These are phyloP conservation scores for Ancistrus triradiatus DNA, from an alignment of 2,113 vertebrate genomes.

Conservation along the genomic window DNA sequence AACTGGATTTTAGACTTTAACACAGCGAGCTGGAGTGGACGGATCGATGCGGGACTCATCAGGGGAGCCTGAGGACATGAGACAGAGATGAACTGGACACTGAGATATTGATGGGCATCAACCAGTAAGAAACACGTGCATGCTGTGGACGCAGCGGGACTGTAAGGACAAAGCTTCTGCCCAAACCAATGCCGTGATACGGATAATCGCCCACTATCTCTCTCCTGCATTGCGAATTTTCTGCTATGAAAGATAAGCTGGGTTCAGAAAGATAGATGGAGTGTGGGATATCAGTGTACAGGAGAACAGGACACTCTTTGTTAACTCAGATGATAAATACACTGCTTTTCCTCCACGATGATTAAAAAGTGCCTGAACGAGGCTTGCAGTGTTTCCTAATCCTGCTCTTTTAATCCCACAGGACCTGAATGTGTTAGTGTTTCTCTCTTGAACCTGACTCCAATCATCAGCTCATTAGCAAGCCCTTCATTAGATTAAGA, in stretches of 20 bases:
- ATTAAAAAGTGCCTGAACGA: conserved; percentile 15
- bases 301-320: conserved; percentile 1
- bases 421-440: conserved; percentile 14
- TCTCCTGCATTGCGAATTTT: not conserved
- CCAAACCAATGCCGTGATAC: not conserved
- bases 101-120: conserved; percentile 15
- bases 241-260: not conserved
- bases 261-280: not conserved
- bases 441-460: conserved; percentile 12
- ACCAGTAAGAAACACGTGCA: not conserved
- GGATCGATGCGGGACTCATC: conserved; percentile 17
- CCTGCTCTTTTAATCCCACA: not conserved
- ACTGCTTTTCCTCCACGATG: not conserved
- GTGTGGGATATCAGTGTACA: not conserved
- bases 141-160: conserved; percentile 8
- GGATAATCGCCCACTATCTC: not conserved
- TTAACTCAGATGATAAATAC: conserved; percentile 15
- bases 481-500: conserved; percentile 15
- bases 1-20: conserved; percentile 14
- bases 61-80: conserved; percentile 19
- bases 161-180: not conserved
- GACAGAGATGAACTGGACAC: not conserved
- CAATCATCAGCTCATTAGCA: conserved; percentile 34
- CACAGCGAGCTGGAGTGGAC: conserved; percentile 6
- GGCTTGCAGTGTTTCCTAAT: not conserved